Evolutionary conservation across 2,113 vertebrate species (phyloP).

Genomic region (Lampris megalopsis): DNA sequence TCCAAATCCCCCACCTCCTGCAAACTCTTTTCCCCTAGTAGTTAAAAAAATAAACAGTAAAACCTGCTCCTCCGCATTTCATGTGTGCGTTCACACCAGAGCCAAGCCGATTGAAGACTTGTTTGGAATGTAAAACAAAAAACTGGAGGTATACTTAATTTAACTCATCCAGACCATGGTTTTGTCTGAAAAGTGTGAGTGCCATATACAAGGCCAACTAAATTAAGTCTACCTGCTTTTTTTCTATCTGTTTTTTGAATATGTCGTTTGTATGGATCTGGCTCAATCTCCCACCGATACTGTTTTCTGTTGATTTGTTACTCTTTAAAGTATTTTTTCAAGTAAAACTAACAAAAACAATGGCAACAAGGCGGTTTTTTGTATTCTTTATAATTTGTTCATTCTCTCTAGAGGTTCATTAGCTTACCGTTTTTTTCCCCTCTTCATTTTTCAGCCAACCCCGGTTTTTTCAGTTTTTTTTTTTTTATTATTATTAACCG

Average conservation of each 20-base stretch:
- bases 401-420: slow-evolving; percentile 17
- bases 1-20: slow-evolving; percentile 29
- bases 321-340: slow-evolving; percentile 89
- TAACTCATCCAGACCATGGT: not conserved
- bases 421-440: slow-evolving; percentile 7
- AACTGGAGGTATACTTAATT: not conserved
- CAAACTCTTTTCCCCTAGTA: slow-evolving; percentile 36
- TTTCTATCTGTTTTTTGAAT: not conserved
- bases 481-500: not conserved
- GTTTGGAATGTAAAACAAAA: slow-evolving; percentile 8
- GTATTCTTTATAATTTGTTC: slow-evolving; percentile 64
- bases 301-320: slow-evolving; percentile 83
- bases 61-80: not conserved
- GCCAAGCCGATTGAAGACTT: not conserved
- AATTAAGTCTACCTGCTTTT: not conserved
- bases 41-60: slow-evolving; percentile 30
- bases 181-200: not conserved
- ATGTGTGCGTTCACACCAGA: slow-evolving; percentile 24
- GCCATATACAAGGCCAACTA: not conserved
- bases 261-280: not conserved
- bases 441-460: not conserved
- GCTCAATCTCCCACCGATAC: slow-evolving; percentile 35
- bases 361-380: slow-evolving; percentile 69
- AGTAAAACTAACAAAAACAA: slow-evolving; percentile 79
- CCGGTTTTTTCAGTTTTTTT: not conserved